A percentile compares a stretch with the other conserved stretches of the same genome.
Conservation (phyloP, 2,888 invertebrate genomes). For the Parthenolecanium corni region DNA sequence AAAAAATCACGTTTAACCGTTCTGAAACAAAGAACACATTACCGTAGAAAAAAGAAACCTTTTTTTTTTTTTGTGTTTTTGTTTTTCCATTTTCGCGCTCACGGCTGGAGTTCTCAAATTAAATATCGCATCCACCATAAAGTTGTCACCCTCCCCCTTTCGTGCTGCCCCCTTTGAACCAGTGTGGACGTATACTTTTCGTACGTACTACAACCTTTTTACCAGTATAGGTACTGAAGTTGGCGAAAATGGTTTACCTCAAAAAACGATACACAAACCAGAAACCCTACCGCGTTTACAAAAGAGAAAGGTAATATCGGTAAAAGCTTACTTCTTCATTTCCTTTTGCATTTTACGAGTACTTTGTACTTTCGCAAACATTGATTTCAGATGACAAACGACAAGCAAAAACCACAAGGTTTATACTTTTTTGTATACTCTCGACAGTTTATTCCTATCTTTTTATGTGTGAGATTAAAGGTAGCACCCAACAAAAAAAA, state of each 20-base stretch:
- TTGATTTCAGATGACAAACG: conserved; percentile 12
- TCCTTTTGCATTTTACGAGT: conserved; percentile 2
- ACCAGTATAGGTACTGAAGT: background rate
- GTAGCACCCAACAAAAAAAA: no score
- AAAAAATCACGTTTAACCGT: no score
- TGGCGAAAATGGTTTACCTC: conserved; percentile 15
- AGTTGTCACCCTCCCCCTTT: background rate
- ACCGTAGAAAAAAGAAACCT: no score
- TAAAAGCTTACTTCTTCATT: conserved; percentile 25
- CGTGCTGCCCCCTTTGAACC: no score
- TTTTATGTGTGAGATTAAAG: no score
- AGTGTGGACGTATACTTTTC: no score
- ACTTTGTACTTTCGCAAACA: conserved; percentile 17
- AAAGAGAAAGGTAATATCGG: conserved; percentile 20
- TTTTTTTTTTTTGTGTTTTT: no score
- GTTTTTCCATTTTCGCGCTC: no score
- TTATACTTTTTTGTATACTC: background rate
- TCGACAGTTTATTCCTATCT: background rate
- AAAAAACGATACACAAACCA: conserved; percentile 20
- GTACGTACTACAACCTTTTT: background rate
- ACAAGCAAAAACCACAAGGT: background rate
- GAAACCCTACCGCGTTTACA: background rate
- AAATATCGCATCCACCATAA: conserved; percentile 8
- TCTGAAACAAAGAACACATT: no score
- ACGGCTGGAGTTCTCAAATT: conserved; percentile 2